Base-by-base conservation (phyloP, 2,797 vertebrate species). In the Phrynocephalus vlangalii region DNA sequence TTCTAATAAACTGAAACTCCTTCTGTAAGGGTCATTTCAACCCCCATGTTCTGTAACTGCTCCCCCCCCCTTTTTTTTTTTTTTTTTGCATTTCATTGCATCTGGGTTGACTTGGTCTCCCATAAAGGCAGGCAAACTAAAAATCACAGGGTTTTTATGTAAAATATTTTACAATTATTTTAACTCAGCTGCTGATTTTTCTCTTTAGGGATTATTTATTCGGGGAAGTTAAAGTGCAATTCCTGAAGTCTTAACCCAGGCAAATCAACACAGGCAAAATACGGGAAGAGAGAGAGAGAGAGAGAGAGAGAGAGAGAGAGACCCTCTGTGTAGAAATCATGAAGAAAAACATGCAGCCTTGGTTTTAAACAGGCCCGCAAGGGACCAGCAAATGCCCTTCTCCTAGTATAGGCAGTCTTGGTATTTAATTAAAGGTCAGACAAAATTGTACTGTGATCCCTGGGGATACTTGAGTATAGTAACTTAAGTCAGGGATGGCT, bases 351-450 rank as follows among this genome's bases (percentile, higher is more conserved):
- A 79, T 79, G 38, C 22, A 90, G 60, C 38, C 48, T 66, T 66
- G 22, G 67, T 84, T 63, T 88, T n/a, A 8, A 48, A 86, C 24
- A 91, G 0, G 22, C 38, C 82, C 89, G 86, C 33, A 0, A 92
- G 92, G 90, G 84, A 85, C 79, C 81, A 33, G 89, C 4, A 18
- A 93, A 89, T 81, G 85, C 83, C 85, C 88, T 79, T 76, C 80
- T 16, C 78, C 67, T 86, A 5, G 44, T 86, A 78, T 89, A 89
- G 91, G 63, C 18, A 66, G 86, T 73, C 68, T 93, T 86, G 91
- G 89, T 93, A 91, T 94, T 94, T 95, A 94, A 95, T 94, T 93
- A 95, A 95, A 95, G 91, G 93, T 94, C 94, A 93, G 89, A 44
- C 82, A 86, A 86, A 92, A 89, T 91, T 60, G 71, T 56, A 6